Conservation (phyloP, 2,797 vertebrate species). For the Sebastolobus altivelis region DNA sequence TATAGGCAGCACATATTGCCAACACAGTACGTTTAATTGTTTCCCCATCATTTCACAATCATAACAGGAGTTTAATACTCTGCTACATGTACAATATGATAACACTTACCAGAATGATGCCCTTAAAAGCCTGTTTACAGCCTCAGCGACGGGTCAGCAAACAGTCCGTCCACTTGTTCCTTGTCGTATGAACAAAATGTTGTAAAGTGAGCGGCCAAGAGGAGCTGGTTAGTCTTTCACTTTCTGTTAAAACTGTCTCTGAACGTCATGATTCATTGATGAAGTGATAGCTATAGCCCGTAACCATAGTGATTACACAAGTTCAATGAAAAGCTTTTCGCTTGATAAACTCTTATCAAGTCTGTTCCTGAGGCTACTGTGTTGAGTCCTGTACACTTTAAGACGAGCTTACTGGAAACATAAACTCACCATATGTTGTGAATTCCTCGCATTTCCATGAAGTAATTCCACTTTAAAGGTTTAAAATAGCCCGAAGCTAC, state of each 20-base stretch:
- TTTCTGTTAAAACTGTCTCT: constrained; percentile 7
- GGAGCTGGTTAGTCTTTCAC: neutral
- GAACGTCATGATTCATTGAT: neutral
- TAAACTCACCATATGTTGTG: too few species aligned
- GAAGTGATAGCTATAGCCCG: constrained; percentile 15
- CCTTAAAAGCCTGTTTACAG: constrained; percentile 7
- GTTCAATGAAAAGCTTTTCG: constrained; percentile 5
- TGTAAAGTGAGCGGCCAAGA: constrained; percentile 3
- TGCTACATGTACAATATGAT: too few species aligned
- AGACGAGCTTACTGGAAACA: neutral
- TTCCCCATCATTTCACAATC: neutral
- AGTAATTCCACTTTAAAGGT: neutral
- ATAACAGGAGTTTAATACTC: neutral
- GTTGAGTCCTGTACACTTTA: neutral
- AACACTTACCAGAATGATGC: constrained; percentile 58
- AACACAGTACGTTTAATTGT: neutral
- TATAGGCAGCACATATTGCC: neutral
- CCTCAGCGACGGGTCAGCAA: neutral
- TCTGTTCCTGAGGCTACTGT: neutral
- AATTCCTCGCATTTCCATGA: neutral
- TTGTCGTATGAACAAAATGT: constrained; percentile 19
- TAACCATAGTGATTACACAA: constrained; percentile 11
- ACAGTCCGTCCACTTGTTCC: constrained; percentile 37
- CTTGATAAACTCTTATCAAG: neutral
- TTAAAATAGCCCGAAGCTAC: constrained; percentile 2